Evolutionary conservation across 2,888 invertebrate species (phyloP).

Genomic region (Apantesis nais): DNA sequence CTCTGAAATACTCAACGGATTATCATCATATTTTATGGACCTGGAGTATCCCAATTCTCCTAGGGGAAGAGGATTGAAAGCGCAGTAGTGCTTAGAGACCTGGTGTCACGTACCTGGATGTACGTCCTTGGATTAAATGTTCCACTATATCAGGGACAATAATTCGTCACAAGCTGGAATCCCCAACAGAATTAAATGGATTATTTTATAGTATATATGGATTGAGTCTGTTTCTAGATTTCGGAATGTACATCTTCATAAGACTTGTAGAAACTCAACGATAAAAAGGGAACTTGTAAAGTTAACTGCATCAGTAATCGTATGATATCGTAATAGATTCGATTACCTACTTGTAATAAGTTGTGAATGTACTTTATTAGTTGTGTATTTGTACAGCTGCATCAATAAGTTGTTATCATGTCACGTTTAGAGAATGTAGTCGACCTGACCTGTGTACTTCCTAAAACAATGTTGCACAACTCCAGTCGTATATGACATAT

Average conservation of each 20-base stretch:
- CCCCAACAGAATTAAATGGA: neutral
- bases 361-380: neutral
- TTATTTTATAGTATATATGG: neutral
- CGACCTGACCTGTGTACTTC: neutral
- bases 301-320: neutral
- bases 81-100: neutral
- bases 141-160: too few species aligned
- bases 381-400: neutral
- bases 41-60: neutral
- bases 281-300: neutral
- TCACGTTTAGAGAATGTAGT: neutral
- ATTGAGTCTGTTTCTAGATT: neutral
- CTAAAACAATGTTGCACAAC: neutral
- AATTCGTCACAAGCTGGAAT: neutral
- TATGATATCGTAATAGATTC: neutral
- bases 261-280: neutral
- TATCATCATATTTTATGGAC: neutral
- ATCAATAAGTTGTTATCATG: neutral
- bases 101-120: too few species aligned
- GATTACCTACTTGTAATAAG: neutral
- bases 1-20: neutral
- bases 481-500: neutral
- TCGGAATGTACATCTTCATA: neutral
- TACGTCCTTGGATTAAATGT: too few species aligned
- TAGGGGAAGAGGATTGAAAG: neutral